A percentile compares a stretch with the other conserved stretches of the same genome.
Conservation (phyloP, 92 coral and sea anemone species). For the Chrysogorgia sp. region DNA sequence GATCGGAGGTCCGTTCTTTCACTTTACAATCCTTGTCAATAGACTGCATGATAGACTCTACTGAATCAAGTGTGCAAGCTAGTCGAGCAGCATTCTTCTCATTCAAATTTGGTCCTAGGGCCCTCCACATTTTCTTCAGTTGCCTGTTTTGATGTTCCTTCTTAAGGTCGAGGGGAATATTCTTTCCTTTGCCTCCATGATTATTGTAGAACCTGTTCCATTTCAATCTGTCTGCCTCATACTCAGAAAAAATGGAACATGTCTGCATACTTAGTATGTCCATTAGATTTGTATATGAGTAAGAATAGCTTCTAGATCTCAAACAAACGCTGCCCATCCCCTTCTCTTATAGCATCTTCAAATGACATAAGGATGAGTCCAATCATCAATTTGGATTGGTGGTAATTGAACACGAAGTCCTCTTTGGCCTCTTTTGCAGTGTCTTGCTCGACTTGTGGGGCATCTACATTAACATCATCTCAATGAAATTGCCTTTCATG, state of each 20-base stretch:
- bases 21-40: constrained; percentile 59
- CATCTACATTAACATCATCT: no score
- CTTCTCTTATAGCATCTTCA: constrained; percentile 37
- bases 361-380: background rate
- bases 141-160: constrained; percentile 65
- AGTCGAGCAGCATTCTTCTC: constrained; percentile 62
- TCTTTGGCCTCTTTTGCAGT: constrained; percentile 1
- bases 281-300: constrained; percentile 57
- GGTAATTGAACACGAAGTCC: constrained; percentile 13
- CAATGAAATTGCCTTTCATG: background rate
- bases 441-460: constrained; percentile 1
- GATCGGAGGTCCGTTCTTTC: constrained; percentile 18
- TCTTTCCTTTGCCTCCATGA: constrained; percentile 63
- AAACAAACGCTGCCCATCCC: constrained; percentile 66
- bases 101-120: constrained; percentile 64
- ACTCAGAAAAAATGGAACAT: constrained; percentile 50
- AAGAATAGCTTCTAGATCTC: constrained; percentile 60
- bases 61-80: constrained; percentile 61
- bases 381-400: constrained; percentile 3
- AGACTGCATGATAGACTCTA: constrained; percentile 47
- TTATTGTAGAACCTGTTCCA: constrained; percentile 68
- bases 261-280: constrained; percentile 65
- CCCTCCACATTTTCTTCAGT: constrained; percentile 64
- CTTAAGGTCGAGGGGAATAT: constrained; percentile 62
- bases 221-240: constrained; percentile 56